Evolutionary conservation across 2,888 invertebrate genomes (phyloP), one percentile per base, ranked within the genome.

Genomic region (Lysandra bellargus): DNA sequence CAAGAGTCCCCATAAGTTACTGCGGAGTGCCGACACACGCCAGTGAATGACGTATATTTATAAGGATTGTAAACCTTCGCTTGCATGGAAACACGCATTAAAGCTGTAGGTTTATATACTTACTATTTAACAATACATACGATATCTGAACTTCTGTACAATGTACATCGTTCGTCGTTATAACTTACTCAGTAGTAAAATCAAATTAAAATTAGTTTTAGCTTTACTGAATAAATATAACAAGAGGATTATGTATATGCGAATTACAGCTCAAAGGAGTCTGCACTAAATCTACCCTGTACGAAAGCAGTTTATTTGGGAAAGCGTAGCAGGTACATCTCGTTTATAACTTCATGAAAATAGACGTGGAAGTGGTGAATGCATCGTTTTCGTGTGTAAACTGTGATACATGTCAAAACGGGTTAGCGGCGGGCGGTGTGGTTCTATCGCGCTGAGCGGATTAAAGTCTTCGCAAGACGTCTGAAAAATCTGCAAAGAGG

Each of bases 1-100:
- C 89, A 91, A 91, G 89, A 89, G 90, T 87, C 88, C 88, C 91
- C 89, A 90, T 91, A 92, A 92, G 91, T 92, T 92, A 92, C 89
- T 53, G 64, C 14, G 57, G 57, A 57, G 57, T 57, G 57, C 17
- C 57, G 57, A 74, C 49, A 49, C 69, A 64, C 49, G 40, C 44
- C 78, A 78, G 37, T 86, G 85, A 79, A 23, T 44, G 74, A 61
- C 87, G 86, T 90, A 90, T 90, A 92, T 90, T 90, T 90, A 88
- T 82, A 84, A 80, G 79, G 83, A 82, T 12, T 49, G 23, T 40
- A 5, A 1, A 33, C 76, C 37, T 37, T 57, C 53, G 57, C 53
- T 53, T 14, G 60, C 77, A 61, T 53, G 75, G 74, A 79, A 44
- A 79, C 17, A 57, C 17, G 14, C 14, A 17, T 33, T 14, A 14